These are phyloP conservation scores for Actias luna DNA, from an alignment of 2,888 invertebrate genomes.

Conservation along the genomic window DNA sequence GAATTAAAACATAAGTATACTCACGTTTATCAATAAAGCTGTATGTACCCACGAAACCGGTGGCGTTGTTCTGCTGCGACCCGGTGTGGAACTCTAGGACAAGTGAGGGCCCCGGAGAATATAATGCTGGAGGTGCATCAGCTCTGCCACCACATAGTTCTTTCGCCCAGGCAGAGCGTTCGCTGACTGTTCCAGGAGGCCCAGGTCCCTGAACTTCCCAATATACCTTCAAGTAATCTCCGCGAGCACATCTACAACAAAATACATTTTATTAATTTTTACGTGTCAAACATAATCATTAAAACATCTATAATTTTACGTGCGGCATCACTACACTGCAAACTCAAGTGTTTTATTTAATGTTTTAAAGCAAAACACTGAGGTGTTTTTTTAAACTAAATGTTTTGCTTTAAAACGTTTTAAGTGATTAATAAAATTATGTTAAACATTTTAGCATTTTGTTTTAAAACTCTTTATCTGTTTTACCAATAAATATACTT, in stretches of 20 bases:
- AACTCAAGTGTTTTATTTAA: too few species aligned
- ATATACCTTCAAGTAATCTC: conserved; percentile 90
- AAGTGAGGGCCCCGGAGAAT: conserved; percentile 88
- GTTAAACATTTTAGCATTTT: too few species aligned
- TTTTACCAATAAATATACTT: too few species aligned
- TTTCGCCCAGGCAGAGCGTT: conserved; percentile 88
- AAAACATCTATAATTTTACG: too few species aligned
- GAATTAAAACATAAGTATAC: conserved; percentile 41
- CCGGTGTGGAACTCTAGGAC: conserved; percentile 88
- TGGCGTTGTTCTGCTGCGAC: conserved; percentile 75
- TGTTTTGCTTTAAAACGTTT: too few species aligned
- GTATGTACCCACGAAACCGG: conserved; percentile 89
- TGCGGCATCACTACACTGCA: too few species aligned
- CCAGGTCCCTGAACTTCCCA: conserved; percentile 88
- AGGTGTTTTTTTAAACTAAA: too few species aligned
- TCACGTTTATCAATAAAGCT: conserved; percentile 89
- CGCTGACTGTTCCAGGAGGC: conserved; percentile 86
- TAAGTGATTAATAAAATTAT: too few species aligned
- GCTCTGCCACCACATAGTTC: conserved; percentile 86
- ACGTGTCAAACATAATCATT: neutral
- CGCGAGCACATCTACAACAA: conserved; percentile 84
- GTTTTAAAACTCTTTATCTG: too few species aligned
- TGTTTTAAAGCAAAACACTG: too few species aligned
- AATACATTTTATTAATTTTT: neutral
- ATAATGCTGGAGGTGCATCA: conserved; percentile 87